These are phyloP conservation scores for Esox lucius DNA, from an alignment of 2,797 vertebrate genomes.

Conservation along the genomic window DNA sequence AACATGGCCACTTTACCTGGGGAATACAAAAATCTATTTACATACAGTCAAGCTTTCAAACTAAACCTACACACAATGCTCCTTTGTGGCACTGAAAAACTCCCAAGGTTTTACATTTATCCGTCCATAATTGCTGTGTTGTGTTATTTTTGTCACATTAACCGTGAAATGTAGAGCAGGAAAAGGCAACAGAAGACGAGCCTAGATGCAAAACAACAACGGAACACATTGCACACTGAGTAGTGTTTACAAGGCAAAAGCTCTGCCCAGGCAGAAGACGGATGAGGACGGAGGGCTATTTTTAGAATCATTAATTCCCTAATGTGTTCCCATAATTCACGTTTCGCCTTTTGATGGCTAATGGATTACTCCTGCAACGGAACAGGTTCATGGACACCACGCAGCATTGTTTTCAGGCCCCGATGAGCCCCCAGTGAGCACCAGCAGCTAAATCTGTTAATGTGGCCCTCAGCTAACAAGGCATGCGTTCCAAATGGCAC, in stretches of 20 bases:
- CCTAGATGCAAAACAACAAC: background rate
- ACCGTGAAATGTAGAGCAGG: constrained; percentile 12
- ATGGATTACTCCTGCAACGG: constrained; percentile 40
- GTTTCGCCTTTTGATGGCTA: constrained; percentile 53
- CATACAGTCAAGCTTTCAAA: background rate
- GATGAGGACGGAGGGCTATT: constrained; percentile 38
- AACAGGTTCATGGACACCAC: constrained; percentile 36
- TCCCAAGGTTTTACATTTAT: background rate
- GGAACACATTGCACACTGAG: constrained; percentile 19
- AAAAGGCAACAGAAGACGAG: background rate
- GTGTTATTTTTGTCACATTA: constrained; percentile 28
- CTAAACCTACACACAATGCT: constrained; percentile 9
- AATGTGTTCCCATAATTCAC: constrained; percentile 53
- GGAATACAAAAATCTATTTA: background rate
- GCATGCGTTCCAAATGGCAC: background rate
- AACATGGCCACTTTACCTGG: background rate
- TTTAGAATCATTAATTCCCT: constrained; percentile 52
- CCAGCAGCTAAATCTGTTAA: constrained; percentile 44
- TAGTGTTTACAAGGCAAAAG: constrained; percentile 58
- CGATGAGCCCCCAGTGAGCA: constrained; percentile 30
- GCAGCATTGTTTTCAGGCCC: constrained; percentile 48
- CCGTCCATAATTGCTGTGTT: constrained; percentile 17
- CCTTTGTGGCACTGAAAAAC: background rate
- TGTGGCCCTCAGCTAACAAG: constrained; percentile 37
- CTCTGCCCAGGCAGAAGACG: constrained; percentile 34